These are phyloP conservation scores for Melitaea cinxia DNA, from an alignment of 1,140 invertebrate species.

Conservation along the genomic window DNA sequence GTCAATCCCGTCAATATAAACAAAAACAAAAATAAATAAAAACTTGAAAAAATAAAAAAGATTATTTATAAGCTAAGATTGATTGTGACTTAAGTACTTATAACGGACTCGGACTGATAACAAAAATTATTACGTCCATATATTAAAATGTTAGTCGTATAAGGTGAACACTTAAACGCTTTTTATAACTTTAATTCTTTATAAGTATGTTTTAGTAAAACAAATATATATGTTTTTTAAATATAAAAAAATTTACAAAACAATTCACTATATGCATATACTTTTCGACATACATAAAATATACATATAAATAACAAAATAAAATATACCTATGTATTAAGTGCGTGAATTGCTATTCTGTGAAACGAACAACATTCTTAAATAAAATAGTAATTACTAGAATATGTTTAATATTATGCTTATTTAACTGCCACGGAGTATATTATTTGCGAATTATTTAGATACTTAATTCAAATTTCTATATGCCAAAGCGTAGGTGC, in stretches of 20 bases:
- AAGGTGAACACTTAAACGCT: background rate
- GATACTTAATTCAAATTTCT: slow-evolving; percentile 14
- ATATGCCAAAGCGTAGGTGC: slow-evolving; percentile 57
- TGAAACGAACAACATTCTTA: background rate
- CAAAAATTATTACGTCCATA: background rate
- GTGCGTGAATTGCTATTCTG: slow-evolving; percentile 16
- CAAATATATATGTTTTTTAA: too few species aligned
- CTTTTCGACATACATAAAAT: too few species aligned
- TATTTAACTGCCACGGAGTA: too few species aligned
- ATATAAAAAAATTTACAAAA: too few species aligned
- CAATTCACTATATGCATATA: too few species aligned
- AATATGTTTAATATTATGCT: background rate
- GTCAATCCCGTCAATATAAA: too few species aligned
- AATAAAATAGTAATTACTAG: background rate
- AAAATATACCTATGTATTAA: background rate
- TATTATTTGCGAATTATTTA: slow-evolving; percentile 8
- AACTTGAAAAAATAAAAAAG: too few species aligned
- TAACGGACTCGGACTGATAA: background rate
- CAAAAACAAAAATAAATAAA: too few species aligned
- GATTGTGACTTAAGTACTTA: background rate
- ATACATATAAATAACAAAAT: background rate
- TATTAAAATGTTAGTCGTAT: background rate
- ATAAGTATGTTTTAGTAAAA: background rate
- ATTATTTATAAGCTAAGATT: too few species aligned
- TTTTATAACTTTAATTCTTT: background rate